phyloP scores from a whole-genome alignment of 2,113 vertebrate species.

The Rhinopomastus cyanomelas region DNA sequence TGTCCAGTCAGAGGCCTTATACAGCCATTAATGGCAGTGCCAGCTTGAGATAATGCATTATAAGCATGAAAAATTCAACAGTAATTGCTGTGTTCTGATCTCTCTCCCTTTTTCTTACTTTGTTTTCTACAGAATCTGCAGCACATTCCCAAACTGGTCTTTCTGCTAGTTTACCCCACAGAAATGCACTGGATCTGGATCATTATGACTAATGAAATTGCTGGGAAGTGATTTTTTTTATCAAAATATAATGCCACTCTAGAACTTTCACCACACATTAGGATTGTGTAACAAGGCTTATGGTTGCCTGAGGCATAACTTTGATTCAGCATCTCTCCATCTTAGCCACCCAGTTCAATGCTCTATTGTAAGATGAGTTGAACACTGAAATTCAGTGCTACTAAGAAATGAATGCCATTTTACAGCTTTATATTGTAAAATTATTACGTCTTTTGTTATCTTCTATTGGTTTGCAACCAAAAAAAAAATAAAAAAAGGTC shows the following conservation, averaged over 20 bases:
- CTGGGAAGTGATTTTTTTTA: slow-evolving; percentile 52
- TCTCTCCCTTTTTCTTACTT: slow-evolving; percentile 52
- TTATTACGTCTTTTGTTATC: slow-evolving; percentile 12
- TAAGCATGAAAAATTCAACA: slow-evolving; percentile 75
- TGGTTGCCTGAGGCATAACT: slow-evolving; percentile 55
- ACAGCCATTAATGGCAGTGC: slow-evolving; percentile 52
- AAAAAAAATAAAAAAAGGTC: slow-evolving; percentile 12
- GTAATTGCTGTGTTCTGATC: slow-evolving; percentile 61
- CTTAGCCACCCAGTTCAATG: slow-evolving; percentile 42
- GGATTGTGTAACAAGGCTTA: slow-evolving; percentile 40
- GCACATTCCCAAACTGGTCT: slow-evolving; percentile 49
- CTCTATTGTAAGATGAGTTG: slow-evolving; percentile 38
- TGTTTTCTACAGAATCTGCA: slow-evolving; percentile 37
- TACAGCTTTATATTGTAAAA: slow-evolving; percentile 23
- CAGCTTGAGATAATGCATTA: slow-evolving; percentile 70
- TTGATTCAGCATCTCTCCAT: slow-evolving; percentile 59
- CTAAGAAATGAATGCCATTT: slow-evolving; percentile 2
- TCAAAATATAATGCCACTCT: slow-evolving; percentile 55
- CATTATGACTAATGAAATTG: slow-evolving; percentile 67
- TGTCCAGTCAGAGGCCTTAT: slow-evolving; percentile 72
- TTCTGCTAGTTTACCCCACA: slow-evolving; percentile 54
- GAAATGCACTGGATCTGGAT: slow-evolving; percentile 53
- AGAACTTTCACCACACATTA: slow-evolving; percentile 61
- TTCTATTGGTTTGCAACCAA: slow-evolving; percentile 2
- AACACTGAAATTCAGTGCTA: slow-evolving; percentile 34